These are phyloP conservation scores for Heliconius aoede DNA, from an alignment of 2,888 invertebrate species.

Conservation along the genomic window DNA sequence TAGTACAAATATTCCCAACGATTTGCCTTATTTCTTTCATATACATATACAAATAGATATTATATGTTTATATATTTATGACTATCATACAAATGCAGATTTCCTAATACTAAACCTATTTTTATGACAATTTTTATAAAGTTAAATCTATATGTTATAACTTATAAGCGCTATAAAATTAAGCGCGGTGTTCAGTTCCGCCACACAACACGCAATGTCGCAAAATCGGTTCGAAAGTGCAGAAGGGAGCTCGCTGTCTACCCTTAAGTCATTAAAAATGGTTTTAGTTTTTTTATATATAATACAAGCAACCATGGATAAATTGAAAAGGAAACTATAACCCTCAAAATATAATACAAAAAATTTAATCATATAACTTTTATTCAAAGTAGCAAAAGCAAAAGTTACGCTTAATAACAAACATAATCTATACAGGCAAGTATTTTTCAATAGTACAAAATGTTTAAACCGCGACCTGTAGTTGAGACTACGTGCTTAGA, in stretches of 20 bases:
- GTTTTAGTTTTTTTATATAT: too few relatives aligned
- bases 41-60: neutral
- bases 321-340: too few relatives aligned
- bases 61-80: conserved; percentile 8
- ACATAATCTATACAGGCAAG: neutral
- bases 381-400: too few relatives aligned
- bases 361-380: too few relatives aligned
- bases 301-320: too few relatives aligned
- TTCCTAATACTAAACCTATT: neutral
- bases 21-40: neutral
- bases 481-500: conserved; percentile 19
- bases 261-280: neutral
- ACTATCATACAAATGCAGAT: neutral
- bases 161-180: too few relatives aligned
- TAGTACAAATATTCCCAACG: conserved; percentile 19
- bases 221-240: neutral
- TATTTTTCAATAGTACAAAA: conserved; percentile 17
- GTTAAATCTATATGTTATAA: neutral
- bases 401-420: neutral
- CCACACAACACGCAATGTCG: too few relatives aligned
- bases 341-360: too few relatives aligned
- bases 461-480: conserved; percentile 2
- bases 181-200: neutral
- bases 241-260: neutral
- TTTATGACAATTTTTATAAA: neutral